A percentile compares a stretch with the other conserved stretches of the same genome.
Conservation (phyloP, 1,140 invertebrate genomes). For the Drosophila pallidifrons region DNA sequence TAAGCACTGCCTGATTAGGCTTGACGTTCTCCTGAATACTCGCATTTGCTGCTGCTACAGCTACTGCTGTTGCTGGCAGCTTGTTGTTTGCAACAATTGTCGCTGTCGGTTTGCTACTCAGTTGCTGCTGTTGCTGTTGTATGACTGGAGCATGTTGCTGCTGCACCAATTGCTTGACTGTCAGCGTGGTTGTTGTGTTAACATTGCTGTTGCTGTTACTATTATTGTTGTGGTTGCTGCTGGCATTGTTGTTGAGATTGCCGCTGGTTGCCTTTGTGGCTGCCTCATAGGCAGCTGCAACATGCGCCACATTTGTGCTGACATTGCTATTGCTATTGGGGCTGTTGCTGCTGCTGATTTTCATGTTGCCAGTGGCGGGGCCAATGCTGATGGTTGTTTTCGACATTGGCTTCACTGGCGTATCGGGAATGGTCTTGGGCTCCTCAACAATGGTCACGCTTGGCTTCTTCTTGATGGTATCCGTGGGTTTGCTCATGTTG, state of each 20-base stretch:
- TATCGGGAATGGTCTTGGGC: slow-evolving; percentile 72
- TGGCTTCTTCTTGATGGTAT: slow-evolving; percentile 84
- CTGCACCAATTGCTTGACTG: slow-evolving; percentile 79
- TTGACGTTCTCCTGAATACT: slow-evolving; percentile 17
- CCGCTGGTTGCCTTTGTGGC: slow-evolving; percentile 32
- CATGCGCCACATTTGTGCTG: slow-evolving; percentile 51
- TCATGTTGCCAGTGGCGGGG: neutral
- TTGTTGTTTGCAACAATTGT: slow-evolving; percentile 36
- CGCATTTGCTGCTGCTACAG: slow-evolving; percentile 9
- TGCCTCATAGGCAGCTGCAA: slow-evolving; percentile 55
- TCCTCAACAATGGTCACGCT: slow-evolving; percentile 79
- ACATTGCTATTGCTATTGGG: slow-evolving; percentile 20
- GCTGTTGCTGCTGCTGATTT: slow-evolving; percentile 4
- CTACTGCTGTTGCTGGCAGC: slow-evolving; percentile 24
- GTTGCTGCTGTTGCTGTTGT: slow-evolving; percentile 78
- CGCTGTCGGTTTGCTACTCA: slow-evolving; percentile 48
- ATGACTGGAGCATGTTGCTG: slow-evolving; percentile 80
- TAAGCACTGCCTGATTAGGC: slow-evolving; percentile 52
- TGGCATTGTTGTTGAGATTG: slow-evolving; percentile 53
- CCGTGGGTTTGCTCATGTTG: slow-evolving; percentile 62
- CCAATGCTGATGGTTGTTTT: slow-evolving; percentile 74
- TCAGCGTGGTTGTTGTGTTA: slow-evolving; percentile 64
- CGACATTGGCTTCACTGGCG: slow-evolving; percentile 49
- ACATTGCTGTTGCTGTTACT: slow-evolving; percentile 6
- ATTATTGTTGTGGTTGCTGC: slow-evolving; percentile 53